A percentile compares a stretch with the other conserved stretches of the same genome.
These are phyloP conservation scores for Drosophila repletoides DNA, from an alignment of 1,140 invertebrate genomes.

Conservation along the genomic window DNA sequence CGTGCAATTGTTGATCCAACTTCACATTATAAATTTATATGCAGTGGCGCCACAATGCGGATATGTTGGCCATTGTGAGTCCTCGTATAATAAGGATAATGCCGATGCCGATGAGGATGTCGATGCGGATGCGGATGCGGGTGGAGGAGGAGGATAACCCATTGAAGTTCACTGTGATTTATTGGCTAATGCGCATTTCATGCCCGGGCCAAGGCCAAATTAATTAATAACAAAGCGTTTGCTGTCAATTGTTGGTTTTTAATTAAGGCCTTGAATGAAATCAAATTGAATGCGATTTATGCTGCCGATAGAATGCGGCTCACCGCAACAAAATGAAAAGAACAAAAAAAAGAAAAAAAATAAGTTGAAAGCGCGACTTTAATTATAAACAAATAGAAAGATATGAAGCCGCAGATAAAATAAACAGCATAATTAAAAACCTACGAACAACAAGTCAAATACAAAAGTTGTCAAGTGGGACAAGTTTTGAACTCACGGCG, in stretches of 20 bases:
- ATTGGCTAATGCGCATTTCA: constrained; percentile 56
- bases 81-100: constrained; percentile 29
- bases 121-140: constrained; percentile 1
- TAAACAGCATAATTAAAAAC: constrained; percentile 76
- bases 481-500: constrained; percentile 46
- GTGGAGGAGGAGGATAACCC: not conserved
- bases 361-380: constrained; percentile 42
- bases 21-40: not conserved
- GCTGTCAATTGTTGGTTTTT: constrained; percentile 62
- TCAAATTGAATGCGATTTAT: constrained; percentile 60
- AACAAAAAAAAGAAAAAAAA: constrained; percentile 14
- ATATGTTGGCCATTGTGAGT: not conserved
- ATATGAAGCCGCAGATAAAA: constrained; percentile 53
- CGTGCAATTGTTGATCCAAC: not conserved
- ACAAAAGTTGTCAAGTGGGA: constrained; percentile 19
- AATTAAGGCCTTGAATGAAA: constrained; percentile 67
- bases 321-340: not conserved
- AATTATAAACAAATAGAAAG: constrained; percentile 74
- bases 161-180: constrained; percentile 36
- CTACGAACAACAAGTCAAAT: constrained; percentile 47
- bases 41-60: not conserved
- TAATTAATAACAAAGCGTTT: constrained; percentile 67
- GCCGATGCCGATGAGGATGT: not conserved
- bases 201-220: constrained; percentile 56
- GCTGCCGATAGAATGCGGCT: constrained; percentile 23